These are phyloP conservation scores for Nephrotoma appendiculata DNA, from an alignment of 2,888 invertebrate genomes.

Conservation along the genomic window DNA sequence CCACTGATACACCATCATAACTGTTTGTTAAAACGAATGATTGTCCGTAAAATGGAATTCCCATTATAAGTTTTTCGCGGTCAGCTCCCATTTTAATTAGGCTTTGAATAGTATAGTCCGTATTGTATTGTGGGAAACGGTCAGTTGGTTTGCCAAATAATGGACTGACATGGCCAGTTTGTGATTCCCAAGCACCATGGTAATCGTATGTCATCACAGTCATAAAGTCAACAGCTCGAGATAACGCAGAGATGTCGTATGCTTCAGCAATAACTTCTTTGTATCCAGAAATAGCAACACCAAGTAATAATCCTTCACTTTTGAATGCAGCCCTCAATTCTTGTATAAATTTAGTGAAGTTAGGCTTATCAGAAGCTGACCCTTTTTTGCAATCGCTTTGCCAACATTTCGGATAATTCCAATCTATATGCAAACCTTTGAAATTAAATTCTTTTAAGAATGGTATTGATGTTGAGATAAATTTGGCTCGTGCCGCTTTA, in stretches of 20 bases:
- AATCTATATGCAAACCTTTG: conserved; percentile 78
- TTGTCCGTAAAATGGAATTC: conserved; percentile 79
- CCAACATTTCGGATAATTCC: conserved; percentile 93
- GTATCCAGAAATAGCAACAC: conserved; percentile 77
- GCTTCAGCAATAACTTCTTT: conserved; percentile 78
- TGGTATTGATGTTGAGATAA: conserved; percentile 50
- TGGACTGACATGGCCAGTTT: conserved; percentile 70
- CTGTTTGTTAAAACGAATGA: conserved; percentile 49
- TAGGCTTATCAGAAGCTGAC: conserved; percentile 58
- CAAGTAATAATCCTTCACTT: conserved; percentile 45
- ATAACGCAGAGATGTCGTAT: conserved; percentile 61
- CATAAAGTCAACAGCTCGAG: conserved; percentile 58
- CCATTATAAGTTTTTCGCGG: conserved; percentile 60
- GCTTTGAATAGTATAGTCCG: conserved; percentile 67
- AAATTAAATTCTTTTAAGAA: conserved; percentile 65
- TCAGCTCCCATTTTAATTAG: conserved; percentile 59
- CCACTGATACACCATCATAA: conserved; percentile 23
- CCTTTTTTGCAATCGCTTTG: conserved; percentile 79
- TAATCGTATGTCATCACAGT: conserved; percentile 82
- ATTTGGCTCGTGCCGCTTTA: conserved; percentile 47
- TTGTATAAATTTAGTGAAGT: conserved; percentile 60
- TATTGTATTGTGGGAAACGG: conserved; percentile 58
- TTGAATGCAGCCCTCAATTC: conserved; percentile 34
- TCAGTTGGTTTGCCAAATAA: conserved; percentile 51
- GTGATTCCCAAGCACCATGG: conserved; percentile 76